phyloP scores from a whole-genome alignment of 2,113 vertebrate species.

The Hippocampus barbouri region DNA sequence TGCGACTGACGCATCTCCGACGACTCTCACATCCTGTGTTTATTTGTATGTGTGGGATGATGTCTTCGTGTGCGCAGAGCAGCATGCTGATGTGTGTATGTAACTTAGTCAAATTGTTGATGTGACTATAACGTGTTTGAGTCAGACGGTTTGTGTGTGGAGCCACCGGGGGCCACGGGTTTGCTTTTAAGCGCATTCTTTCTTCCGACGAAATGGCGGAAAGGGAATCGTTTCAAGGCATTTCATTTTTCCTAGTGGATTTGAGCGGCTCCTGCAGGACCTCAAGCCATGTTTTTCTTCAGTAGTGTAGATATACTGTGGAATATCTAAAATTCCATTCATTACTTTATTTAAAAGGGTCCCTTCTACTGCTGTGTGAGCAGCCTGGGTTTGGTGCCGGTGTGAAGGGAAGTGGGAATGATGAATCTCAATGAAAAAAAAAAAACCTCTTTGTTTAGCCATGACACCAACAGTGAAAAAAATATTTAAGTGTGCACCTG shows the following conservation, averaged over 20 bases:
- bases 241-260: conserved; percentile 58
- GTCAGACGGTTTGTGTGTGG: conserved; percentile 45
- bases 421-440: neutral
- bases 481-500: neutral
- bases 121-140: conserved; percentile 31
- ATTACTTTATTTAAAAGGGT: neutral
- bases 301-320: conserved; percentile 1
- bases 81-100: conserved; percentile 3
- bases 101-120: conserved; percentile 15
- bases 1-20: neutral
- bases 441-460: neutral
- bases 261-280: conserved; percentile 39
- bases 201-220: conserved; percentile 53
- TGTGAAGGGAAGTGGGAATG: neutral
- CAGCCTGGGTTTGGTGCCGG: neutral
- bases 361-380: neutral
- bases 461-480: neutral
- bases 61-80: conserved; percentile 5
- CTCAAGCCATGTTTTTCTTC: conserved; percentile 25
- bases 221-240: conserved; percentile 52
- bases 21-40: conserved; percentile 7
- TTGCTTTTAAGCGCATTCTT: conserved; percentile 54
- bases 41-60: conserved; percentile 3
- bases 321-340: neutral
- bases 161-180: conserved; percentile 19